Evolutionary conservation across 1,140 invertebrate genomes (phyloP).

Genomic region (Linepithema humile): DNA sequence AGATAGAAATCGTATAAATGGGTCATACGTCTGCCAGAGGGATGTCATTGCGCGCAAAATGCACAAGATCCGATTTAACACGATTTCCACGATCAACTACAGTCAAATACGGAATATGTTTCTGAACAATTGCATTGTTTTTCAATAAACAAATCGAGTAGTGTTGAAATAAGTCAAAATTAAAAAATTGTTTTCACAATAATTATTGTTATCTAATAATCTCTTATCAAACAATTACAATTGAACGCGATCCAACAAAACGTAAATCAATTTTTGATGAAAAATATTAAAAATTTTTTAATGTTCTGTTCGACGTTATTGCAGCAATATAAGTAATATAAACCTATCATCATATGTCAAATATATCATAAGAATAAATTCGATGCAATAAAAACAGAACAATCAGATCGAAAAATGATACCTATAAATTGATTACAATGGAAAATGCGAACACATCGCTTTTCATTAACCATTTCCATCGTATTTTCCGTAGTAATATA

Average conservation of each 20-base stretch:
- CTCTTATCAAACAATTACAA: neutral
- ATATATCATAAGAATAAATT: too few species aligned
- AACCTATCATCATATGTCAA: neutral
- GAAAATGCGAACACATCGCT: too few species aligned
- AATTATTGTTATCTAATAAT: neutral
- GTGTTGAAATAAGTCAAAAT: neutral
- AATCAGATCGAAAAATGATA: too few species aligned
- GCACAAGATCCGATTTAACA: constrained; percentile 32
- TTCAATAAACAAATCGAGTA: neutral
- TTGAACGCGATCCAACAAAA: neutral
- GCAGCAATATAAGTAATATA: neutral
- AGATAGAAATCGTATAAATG: constrained; percentile 67
- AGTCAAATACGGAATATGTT: neutral
- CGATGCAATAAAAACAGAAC: too few species aligned
- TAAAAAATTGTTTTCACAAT: neutral
- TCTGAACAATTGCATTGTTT: constrained; percentile 14
- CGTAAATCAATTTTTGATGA: neutral
- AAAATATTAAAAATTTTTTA: neutral
- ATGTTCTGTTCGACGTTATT: neutral
- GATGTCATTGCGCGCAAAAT: constrained; percentile 4
- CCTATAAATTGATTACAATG: too few species aligned
- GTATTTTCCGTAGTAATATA: too few species aligned
- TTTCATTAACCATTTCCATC: too few species aligned
- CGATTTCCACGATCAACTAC: neutral
- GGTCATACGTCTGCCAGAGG: constrained; percentile 58